A percentile compares a stretch with the other conserved stretches of the same genome.
phyloP scores from a whole-genome alignment of 2,113 vertebrate genomes.

The Marmota flaviventris region DNA sequence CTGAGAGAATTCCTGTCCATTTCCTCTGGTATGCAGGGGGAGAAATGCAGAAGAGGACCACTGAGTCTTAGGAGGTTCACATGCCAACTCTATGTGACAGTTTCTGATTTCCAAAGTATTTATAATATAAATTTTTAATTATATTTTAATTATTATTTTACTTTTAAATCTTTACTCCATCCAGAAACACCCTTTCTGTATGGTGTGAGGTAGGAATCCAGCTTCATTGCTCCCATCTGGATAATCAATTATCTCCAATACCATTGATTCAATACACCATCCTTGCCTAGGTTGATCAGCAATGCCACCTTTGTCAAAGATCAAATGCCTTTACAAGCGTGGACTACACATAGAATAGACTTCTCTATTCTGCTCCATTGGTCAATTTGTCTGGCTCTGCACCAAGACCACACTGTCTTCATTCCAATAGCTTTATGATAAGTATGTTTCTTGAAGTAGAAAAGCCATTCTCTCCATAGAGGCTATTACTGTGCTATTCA shows the following conservation, averaged over 20 bases:
- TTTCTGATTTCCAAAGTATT: background rate
- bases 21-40: fast-evolving
- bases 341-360: background rate
- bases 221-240: background rate
- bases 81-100: background rate
- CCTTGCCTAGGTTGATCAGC: too few relatives aligned
- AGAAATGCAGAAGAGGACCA: background rate
- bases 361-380: background rate
- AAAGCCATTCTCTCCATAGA: background rate
- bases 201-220: background rate
- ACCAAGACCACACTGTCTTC: background rate
- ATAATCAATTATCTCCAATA: background rate
- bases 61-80: background rate
- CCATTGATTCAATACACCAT: background rate
- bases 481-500: background rate
- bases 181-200: background rate
- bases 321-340: background rate
- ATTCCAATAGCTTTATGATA: background rate
- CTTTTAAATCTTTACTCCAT: background rate
- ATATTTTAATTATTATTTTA: background rate
- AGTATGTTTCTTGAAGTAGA: background rate
- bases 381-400: background rate
- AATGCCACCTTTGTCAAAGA: background rate
- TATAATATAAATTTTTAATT: background rate
- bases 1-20: background rate